Percentiles rank a stretch among this genome's conserved stretches.
Conservation (phyloP, 2,113 vertebrate species). For the Euleptes europaea region DNA sequence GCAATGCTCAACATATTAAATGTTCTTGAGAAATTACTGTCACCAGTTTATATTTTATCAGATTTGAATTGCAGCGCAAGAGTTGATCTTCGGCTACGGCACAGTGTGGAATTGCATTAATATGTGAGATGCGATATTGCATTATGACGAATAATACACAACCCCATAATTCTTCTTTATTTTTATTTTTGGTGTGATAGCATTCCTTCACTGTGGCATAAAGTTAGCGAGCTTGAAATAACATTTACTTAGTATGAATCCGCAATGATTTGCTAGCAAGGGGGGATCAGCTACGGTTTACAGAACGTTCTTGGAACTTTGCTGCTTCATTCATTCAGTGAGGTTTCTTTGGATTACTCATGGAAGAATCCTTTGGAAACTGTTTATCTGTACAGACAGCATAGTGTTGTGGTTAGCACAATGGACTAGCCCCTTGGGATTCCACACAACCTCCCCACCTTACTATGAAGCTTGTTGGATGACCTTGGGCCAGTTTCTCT, state of each 20-base stretch:
- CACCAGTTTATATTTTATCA: conserved; percentile 26
- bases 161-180: not conserved
- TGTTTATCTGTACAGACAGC: too few species aligned
- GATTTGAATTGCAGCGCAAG: conserved; percentile 11
- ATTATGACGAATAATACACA: conserved; percentile 12
- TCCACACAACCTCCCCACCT: too few species aligned
- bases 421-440: too few species aligned
- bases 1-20: conserved; percentile 30
- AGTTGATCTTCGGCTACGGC: not conserved
- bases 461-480: too few species aligned
- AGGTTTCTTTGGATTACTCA: not conserved
- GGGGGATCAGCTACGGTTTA: not conserved
- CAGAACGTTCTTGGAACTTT: not conserved
- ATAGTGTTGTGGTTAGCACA: too few species aligned
- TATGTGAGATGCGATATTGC: not conserved
- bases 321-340: not conserved
- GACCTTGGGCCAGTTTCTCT: too few species aligned
- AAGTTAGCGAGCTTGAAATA: not conserved
- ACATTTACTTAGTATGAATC: not conserved
- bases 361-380: not conserved
- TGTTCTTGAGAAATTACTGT: conserved; percentile 28
- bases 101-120: conserved; percentile 14
- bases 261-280: not conserved
- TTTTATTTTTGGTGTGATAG: not conserved
- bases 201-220: not conserved